Evolutionary conservation across 1,140 invertebrate species (phyloP).

Genomic region (Temnothorax curvispinosus): DNA sequence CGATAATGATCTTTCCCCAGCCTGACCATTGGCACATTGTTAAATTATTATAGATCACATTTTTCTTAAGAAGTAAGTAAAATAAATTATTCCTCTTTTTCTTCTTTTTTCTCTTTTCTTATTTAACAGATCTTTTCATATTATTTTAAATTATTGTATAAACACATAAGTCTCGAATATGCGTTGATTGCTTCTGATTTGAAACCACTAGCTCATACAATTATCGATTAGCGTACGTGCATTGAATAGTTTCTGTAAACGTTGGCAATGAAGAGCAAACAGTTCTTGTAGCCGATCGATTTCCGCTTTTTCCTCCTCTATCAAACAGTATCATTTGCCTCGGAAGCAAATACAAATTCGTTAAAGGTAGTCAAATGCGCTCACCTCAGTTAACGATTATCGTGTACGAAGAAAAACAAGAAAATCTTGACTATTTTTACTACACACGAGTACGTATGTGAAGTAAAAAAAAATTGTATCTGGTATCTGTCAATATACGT

Average conservation of each 20-base stretch:
- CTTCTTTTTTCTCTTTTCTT: not conserved
- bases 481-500: not conserved
- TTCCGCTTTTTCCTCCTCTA: not conserved
- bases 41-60: not conserved
- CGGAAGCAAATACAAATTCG: constrained; percentile 43
- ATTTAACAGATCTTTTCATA: not conserved
- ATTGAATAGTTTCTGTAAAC: constrained; percentile 12
- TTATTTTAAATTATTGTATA: not conserved
- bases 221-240: not conserved
- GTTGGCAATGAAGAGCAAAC: constrained; percentile 56
- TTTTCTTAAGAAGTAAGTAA: too few relatives aligned
- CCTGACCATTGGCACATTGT: too few relatives aligned
- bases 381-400: not conserved
- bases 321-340: not conserved
- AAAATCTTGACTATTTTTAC: not conserved
- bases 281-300: constrained; percentile 45
- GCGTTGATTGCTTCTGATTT: not conserved
- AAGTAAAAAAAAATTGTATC: too few relatives aligned
- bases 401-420: not conserved
- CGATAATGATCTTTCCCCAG: too few relatives aligned
- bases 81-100: not conserved
- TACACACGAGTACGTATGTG: not conserved
- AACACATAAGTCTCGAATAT: not conserved
- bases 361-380: constrained; percentile 22
- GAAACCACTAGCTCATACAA: not conserved